Evolutionary conservation across 2,797 vertebrate species (phyloP), one percentile per base, ranked within the genome.

Genomic region (Poecilia picta): DNA sequence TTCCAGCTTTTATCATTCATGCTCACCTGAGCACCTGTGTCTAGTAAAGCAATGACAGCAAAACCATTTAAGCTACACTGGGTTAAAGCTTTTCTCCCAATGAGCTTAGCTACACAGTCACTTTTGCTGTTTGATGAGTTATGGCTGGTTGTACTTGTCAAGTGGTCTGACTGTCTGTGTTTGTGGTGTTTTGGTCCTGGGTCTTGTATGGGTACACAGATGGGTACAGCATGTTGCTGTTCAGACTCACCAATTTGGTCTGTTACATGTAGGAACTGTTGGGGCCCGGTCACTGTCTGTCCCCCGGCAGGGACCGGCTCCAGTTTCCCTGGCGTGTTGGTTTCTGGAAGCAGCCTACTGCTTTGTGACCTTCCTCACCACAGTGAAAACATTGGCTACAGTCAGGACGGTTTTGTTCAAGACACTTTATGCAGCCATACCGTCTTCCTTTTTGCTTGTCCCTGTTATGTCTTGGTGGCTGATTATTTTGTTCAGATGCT

Each of bases 1-100:
- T 84, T 91, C 81, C 84, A 90, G 6, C 41, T 36, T 77, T 49
- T 76, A 7, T 88, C 76, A 41, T 80, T 89, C 71, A 88, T 90
- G 70, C 84, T 89, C 8, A 90, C 73, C 46, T 89, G 87, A 15
- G 76, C 82, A 11, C 81, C 82, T 0, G 73, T 88, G 15, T 89
- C 85, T 12, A 88, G 15, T 43, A 89, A 25, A 13, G 78, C 82
- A 74, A 4, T 73, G 6, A 88, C 78, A 15, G 79, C 76, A 20
- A 88, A 53, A 0, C 85, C 84, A 74, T 83, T 90, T 1, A 88
- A n/a, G 16, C 80, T 78, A 66, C 89, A 88, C 0, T 73, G 23
- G 0, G 59, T 62, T 1, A 88, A 74, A 18, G 74, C 82, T 70
- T 72, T 89, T 1, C 4, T 78, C 0, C 82, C 78, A 16, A 76